Base-by-base conservation (phyloP, 2,797 vertebrate genomes). In the Spinus olivaceus region DNA sequence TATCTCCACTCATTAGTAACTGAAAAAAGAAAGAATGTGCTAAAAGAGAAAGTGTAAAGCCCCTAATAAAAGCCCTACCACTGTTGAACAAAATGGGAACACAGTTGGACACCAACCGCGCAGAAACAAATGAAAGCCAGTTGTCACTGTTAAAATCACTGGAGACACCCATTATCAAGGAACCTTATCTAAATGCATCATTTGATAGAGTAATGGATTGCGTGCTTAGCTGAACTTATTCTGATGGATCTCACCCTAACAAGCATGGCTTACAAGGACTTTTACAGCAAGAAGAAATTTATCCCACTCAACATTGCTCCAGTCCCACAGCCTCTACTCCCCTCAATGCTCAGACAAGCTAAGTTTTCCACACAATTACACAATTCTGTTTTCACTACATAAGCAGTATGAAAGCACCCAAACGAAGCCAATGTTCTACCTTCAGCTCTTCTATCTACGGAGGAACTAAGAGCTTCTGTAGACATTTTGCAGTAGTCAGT, bases 81-180 rank as follows among this genome's bases (percentile, higher is more conserved):
- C 10, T 4, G 39, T 27, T 83, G n/a, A 85, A 82, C 7, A 39
- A 80, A 86, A 77, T 2, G 3, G 16, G n/a, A 77, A 63, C 14
- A 74, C 5, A 53, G 12, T 15, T 10, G 27, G 14, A 67, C 37
- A 57, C 9, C 6, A 50, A 15, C 0, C 0, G 5, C 35, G 32
- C 32, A 80, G 53, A 67, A 90, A 90, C 9, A 54, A 78, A 84
- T 54, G 33, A 67, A 49, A 49, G 42, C 4, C 50, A 51, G 12
- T 61, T 81, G 39, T 53, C 28, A 86, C 57, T 53, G 6, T 35
- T 57, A 3, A 60, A 85, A 27, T 60, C 39, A 81, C 0, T 32
- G 30, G 50, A 54, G 24, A 61, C 32, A 80, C 18, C 12, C 46
- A 4, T 65, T 84, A 57, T 8, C n/a, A 85, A 42, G 3, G 61